Percentiles rank a stretch among this genome's conserved stretches.
These are phyloP conservation scores for Psittacula cyanocephala DNA, from an alignment of 2,113 vertebrate species.

Conservation along the genomic window DNA sequence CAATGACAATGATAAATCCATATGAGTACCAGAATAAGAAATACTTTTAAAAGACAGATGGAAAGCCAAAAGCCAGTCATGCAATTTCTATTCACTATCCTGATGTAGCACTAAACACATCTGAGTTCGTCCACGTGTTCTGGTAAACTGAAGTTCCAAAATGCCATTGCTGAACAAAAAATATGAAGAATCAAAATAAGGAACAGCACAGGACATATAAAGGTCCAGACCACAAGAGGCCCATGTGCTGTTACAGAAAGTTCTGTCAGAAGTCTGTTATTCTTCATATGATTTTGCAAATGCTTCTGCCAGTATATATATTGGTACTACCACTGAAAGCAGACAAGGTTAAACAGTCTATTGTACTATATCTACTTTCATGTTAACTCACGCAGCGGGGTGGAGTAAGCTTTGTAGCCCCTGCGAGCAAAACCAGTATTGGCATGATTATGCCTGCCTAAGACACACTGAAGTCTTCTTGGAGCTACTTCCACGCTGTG, in stretches of 20 bases:
- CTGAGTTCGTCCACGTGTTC: constrained; percentile 40
- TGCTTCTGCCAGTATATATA: not conserved
- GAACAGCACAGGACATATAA: not conserved
- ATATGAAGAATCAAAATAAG: constrained; percentile 1
- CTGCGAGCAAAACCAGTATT: not conserved
- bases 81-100: not conserved
- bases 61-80: constrained; percentile 22
- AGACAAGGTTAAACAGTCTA: not conserved
- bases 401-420: not conserved
- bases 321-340: not conserved
- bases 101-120: constrained; percentile 13
- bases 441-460: not conserved
- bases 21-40: constrained; percentile 25
- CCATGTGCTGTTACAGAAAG: not conserved
- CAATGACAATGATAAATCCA: constrained; percentile 14
- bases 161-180: constrained; percentile 1
- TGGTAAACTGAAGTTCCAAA: constrained; percentile 21
- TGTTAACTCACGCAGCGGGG: not conserved
- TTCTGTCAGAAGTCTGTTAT: not conserved
- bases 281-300: not conserved
- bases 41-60: constrained; percentile 10
- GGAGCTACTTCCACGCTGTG: not conserved
- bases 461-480: not conserved
- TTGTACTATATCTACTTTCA: not conserved
- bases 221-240: not conserved